These are phyloP conservation scores for Arctocebus calabarensis DNA, from an alignment of 2,797 vertebrate genomes.

Conservation along the genomic window DNA sequence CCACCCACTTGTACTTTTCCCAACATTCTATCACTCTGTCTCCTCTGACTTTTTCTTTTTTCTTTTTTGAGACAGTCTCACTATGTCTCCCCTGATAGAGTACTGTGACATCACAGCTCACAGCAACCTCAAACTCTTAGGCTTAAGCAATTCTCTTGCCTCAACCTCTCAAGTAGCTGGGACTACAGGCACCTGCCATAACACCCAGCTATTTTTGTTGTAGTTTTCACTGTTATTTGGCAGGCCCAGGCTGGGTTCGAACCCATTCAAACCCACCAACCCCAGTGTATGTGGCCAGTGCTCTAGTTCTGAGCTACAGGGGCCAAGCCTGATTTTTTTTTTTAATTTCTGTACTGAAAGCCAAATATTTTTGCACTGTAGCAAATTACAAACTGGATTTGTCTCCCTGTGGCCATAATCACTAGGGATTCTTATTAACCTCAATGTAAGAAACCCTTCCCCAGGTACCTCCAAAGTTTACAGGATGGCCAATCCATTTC, in stretches of 20 bases:
- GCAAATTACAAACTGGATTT: slow-evolving; percentile 42
- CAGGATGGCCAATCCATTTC: background rate
- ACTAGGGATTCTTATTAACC: background rate
- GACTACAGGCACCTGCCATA: no score
- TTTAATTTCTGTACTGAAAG: slow-evolving; percentile 42
- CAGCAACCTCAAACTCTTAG: no score
- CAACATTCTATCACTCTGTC: background rate
- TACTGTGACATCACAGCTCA: no score
- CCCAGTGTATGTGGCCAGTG: no score
- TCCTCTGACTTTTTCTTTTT: slow-evolving; percentile 38
- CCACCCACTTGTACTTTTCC: background rate
- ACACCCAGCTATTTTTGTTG: no score
- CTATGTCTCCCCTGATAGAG: no score
- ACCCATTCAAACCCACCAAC: no score
- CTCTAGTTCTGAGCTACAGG: no score
- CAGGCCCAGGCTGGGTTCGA: no score
- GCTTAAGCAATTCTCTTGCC: no score
- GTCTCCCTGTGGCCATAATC: slow-evolving; percentile 9
- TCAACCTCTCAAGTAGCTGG: no score
- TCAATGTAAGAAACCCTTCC: background rate
- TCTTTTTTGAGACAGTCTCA: background rate
- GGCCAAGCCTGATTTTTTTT: background rate
- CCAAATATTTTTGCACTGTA: slow-evolving; percentile 6
- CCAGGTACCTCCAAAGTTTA: slow-evolving; percentile 10
- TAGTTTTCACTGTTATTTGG: no score